Evolutionary conservation across 2,888 invertebrate species (phyloP).

Genomic region (Drosophila kuntzei): DNA sequence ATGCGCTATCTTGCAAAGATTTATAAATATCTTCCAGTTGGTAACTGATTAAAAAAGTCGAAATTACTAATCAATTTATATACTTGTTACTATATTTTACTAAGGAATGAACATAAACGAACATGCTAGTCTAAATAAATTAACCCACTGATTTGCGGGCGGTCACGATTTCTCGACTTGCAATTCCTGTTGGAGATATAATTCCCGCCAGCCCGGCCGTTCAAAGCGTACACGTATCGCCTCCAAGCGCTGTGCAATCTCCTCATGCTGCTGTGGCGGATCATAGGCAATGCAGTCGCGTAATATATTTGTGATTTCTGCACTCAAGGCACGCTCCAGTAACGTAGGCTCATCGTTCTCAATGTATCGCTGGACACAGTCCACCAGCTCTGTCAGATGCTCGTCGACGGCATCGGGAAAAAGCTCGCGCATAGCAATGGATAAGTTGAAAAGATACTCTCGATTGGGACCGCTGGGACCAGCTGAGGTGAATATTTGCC

Average conservation of each 20-base stretch:
- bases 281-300: slow-evolving; percentile 2
- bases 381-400: slow-evolving; percentile 92
- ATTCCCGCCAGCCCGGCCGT: slow-evolving; percentile 74
- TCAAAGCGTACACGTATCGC: slow-evolving; percentile 51
- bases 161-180: slow-evolving; percentile 15
- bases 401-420: slow-evolving; percentile 91
- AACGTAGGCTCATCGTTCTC: slow-evolving; percentile 56
- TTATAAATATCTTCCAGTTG: not conserved
- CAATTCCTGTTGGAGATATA: slow-evolving; percentile 50
- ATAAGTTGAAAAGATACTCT: slow-evolving; percentile 95
- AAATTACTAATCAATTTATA: not conserved
- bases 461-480: slow-evolving; percentile 96
- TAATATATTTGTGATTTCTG: slow-evolving; percentile 62
- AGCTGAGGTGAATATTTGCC: slow-evolving; percentile 89
- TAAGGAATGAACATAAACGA: slow-evolving; percentile 15
- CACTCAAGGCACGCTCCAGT: slow-evolving; percentile 61
- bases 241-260: slow-evolving; percentile 54
- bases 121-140: slow-evolving; percentile 7
- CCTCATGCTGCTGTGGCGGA: slow-evolving; percentile 4
- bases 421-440: slow-evolving; percentile 90
- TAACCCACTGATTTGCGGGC: not conserved
- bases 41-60: not conserved
- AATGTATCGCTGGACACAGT: slow-evolving; percentile 85
- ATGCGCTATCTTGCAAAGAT: slow-evolving; percentile 3
- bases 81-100: slow-evolving; percentile 8